Percentiles rank a stretch among this genome's conserved stretches.
Evolutionary conservation across 1,140 invertebrate genomes (phyloP).

Genomic region (Brachionus paranguensis): DNA sequence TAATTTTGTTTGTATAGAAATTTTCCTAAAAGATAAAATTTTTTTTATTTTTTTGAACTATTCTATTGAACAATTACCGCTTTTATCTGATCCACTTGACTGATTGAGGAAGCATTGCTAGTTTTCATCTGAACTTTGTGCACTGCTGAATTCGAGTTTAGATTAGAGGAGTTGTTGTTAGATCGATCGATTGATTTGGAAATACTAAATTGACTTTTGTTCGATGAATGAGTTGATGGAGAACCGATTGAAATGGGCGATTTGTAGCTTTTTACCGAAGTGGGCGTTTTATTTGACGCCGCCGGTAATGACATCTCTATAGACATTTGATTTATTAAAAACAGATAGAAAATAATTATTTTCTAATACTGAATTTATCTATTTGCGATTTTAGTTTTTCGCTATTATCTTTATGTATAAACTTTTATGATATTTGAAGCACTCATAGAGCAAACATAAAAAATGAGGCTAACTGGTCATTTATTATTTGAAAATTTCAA

Average conservation of each 20-base stretch:
- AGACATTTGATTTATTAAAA: background rate
- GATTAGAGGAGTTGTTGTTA: background rate
- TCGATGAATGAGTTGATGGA: background rate
- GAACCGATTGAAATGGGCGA: background rate
- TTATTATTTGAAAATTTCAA: background rate
- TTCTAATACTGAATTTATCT: slow-evolving; percentile 4
- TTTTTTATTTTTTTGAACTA: background rate
- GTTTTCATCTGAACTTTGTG: background rate
- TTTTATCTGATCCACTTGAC: slow-evolving; percentile 7
- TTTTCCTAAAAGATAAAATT: too few species aligned
- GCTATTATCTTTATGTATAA: background rate
- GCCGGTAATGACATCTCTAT: slow-evolving; percentile 3
- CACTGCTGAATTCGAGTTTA: background rate
- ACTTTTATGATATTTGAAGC: slow-evolving; percentile 28
- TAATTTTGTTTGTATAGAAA: background rate
- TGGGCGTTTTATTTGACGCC: background rate
- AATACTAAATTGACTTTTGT: background rate
- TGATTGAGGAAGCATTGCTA: background rate
- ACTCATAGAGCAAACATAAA: slow-evolving; percentile 1
- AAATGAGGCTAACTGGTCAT: slow-evolving; percentile 24
- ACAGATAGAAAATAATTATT: background rate
- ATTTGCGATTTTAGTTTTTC: background rate
- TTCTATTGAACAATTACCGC: background rate
- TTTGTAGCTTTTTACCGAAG: background rate
- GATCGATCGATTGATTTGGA: background rate